Evolutionary conservation across 2,113 vertebrate species (phyloP), one percentile per base, ranked within the genome.

Genomic region (Chloropsis cyanopogon): DNA sequence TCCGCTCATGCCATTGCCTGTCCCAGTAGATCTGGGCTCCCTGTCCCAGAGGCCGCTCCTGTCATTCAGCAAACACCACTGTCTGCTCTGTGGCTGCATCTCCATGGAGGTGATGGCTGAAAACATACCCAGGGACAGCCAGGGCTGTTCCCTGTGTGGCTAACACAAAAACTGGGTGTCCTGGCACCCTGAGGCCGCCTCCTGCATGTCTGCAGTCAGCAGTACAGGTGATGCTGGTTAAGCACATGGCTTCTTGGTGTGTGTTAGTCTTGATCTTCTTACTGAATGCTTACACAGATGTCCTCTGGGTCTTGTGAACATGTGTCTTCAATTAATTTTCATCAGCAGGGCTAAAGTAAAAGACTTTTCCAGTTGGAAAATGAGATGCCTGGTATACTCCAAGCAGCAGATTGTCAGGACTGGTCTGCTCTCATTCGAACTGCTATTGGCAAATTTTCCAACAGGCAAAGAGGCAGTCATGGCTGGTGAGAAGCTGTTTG

Each of bases 261-360:
- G 93, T 88, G 68, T 81, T 86, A 66, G 79, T 85, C 92, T 95
- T 94, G 92, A 96, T 95, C 94, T 87, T 82, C 91, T 86, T 47
- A 33, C 56, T 94, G 94, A 96, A 82, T 78, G 72, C 85, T 88
- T 92, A 53, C 47, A 70, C 92, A 95, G 87, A 92, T 83, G 68
- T 96, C 85, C 54, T 71, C 68, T 68, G 94, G 79, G 82, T 78
- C 75, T 92, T 73, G 65, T 81, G 76, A 93, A 77, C 93, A 92
- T 66, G 26, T 95, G 93, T 68, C 64, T 90, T 92, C 92, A 60
- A 91, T 95, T 95, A 86, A 93, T 93, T 88, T 77, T 95, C 79
- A 49, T 80, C 94, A 91, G 63, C 42, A 47, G 56, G 14, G 59
- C 52, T 85, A 39, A 89, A 61, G 29, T 65, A 88, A 95, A 95